Evolutionary conservation across 2,797 vertebrate species (phyloP), one percentile per base, ranked within the genome.

Genomic region (Adrianichthys oophorus): DNA sequence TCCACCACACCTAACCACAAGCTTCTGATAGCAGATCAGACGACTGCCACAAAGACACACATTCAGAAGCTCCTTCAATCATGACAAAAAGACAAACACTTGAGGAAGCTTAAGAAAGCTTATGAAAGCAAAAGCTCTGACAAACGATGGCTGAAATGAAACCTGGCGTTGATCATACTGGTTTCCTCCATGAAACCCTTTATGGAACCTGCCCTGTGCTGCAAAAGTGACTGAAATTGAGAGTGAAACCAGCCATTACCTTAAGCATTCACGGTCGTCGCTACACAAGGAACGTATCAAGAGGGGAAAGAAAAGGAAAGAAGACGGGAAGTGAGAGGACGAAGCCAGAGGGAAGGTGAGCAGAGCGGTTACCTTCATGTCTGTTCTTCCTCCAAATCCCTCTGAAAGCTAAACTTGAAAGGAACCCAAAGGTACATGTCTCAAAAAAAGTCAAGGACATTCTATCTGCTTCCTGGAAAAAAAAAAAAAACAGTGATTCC

Each of bases 1-100:
- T 82, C 77, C 62, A 83, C 81, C 74, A 76, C 83, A 84, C 82
- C 64, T 75, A 83, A 90, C 79, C 86, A 62, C 85, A 86, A 80
- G 66, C 82, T 12, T 64, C 76, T 62, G 86, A 87, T 78, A 80
- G 56, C 53, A 82, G 82, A 90, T 83, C 83, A 87, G 68, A 79
- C 76, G 21, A 60, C 62, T 58, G 70, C 68, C 76, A 70, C 77
- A 57, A 63, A 83, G 49, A 86, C 58, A 75, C 80, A 68, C 41
- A 51, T 73, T 80, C 78, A 63, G 81, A 48, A 74, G 82, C 79
- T 47, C 40, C 74, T 83, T 86, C 84, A 80, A 79, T 90, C 86
- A 85, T 21, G 18, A 18, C n/a, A 45, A 18, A 68, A 54, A 54
- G 71, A 65, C 16, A 43, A 71, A 69, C 67, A 70, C 67, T 70